These are phyloP conservation scores for Corythaeola cristata DNA, from an alignment of 2,113 vertebrate species.

Conservation along the genomic window DNA sequence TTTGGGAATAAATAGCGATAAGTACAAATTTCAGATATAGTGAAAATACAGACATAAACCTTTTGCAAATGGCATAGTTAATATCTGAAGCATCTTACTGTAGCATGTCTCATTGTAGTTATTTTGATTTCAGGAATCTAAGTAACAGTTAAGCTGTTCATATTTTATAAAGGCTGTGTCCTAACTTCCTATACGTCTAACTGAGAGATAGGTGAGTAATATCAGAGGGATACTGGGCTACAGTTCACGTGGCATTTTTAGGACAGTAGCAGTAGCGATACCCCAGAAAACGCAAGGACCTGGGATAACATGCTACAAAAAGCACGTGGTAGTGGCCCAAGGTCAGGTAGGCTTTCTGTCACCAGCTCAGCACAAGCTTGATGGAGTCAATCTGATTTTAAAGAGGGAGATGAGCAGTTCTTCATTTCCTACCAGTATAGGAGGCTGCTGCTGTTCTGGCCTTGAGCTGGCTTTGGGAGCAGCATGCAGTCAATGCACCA, in stretches of 20 bases:
- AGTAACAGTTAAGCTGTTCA: neutral
- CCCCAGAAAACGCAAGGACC: neutral
- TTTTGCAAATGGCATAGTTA: neutral
- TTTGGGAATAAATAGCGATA: neutral
- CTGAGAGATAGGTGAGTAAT: neutral
- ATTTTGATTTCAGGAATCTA: neutral
- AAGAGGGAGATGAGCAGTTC: neutral
- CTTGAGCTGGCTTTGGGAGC: neutral
- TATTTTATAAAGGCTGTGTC: neutral
- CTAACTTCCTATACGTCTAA: neutral
- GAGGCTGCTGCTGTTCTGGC: neutral
- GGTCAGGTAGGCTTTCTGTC: neutral
- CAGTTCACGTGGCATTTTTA: neutral
- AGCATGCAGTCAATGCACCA: neutral
- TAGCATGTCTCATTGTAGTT: neutral
- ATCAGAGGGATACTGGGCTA: neutral
- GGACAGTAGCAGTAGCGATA: neutral
- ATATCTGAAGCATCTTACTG: neutral
- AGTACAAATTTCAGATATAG: neutral
- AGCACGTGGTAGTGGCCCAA: neutral
- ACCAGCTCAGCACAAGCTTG: neutral
- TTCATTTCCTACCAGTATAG: neutral
- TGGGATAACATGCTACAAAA: neutral
- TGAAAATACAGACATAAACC: neutral
- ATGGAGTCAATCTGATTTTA: neutral